Conservation (phyloP, 2,888 invertebrate species). For the Netelia virgata region DNA sequence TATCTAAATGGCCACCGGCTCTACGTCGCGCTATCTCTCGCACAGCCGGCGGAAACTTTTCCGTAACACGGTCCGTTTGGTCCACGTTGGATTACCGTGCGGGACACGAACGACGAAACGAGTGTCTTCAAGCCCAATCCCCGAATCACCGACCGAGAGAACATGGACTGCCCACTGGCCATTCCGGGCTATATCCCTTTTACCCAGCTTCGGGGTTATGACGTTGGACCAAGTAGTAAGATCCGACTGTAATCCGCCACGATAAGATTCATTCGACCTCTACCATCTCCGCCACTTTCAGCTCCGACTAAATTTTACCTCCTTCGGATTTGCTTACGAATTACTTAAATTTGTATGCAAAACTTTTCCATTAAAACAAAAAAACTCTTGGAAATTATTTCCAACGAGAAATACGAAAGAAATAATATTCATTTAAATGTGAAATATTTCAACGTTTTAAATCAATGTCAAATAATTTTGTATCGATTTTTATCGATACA, state of each 20-base stretch:
- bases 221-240: conserved; percentile 65
- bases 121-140: conserved; percentile 48
- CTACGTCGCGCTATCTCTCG: conserved; percentile 35
- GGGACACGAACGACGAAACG: conserved; percentile 28
- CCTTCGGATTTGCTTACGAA: neutral
- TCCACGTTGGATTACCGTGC: conserved; percentile 50
- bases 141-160: conserved; percentile 6
- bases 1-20: conserved; percentile 79
- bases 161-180: conserved; percentile 41
- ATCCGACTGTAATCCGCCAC: conserved; percentile 76
- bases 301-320: neutral
- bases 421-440: too few species aligned
- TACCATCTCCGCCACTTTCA: neutral
- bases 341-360: neutral
- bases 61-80: conserved; percentile 33
- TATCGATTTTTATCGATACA: too few species aligned
- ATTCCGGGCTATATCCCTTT: conserved; percentile 31
- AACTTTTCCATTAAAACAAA: too few species aligned
- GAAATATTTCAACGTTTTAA: too few species aligned
- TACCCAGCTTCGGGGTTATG: conserved; percentile 64
- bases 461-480: too few species aligned
- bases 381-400: too few species aligned
- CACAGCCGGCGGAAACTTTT: conserved; percentile 7
- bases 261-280: conserved; percentile 74
- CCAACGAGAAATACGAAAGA: too few species aligned